Evolutionary conservation across 2,113 vertebrate genomes (phyloP).

Genomic region (Nanger granti): DNA sequence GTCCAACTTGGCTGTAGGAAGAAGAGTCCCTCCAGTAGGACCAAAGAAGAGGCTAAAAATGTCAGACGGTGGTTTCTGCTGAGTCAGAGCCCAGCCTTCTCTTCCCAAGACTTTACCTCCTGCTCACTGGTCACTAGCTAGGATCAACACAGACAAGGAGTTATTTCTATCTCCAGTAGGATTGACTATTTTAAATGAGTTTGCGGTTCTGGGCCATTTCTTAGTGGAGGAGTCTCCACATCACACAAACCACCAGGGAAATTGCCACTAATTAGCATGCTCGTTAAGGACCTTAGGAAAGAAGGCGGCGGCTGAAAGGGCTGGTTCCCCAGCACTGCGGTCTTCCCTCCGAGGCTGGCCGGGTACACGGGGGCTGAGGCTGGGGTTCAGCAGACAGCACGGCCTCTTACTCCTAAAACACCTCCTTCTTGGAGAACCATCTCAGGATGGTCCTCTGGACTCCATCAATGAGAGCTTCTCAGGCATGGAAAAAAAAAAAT

Average conservation of each 20-base stretch:
- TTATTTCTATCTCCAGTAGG: constrained; percentile 64
- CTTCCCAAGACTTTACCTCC: constrained; percentile 58
- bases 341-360: not conserved
- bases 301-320: not conserved
- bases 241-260: constrained; percentile 66
- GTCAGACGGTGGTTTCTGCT: constrained; percentile 48
- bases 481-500: not conserved
- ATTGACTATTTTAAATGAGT: constrained; percentile 60
- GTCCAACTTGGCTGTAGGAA: not conserved
- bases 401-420: not conserved
- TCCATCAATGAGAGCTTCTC: not conserved
- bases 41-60: constrained; percentile 44
- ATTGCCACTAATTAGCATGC: constrained; percentile 57
- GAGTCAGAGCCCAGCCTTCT: constrained; percentile 47
- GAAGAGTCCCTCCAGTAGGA: not conserved
- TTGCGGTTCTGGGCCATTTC: constrained; percentile 41
- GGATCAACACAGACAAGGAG: constrained; percentile 57
- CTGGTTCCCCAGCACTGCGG: not conserved
- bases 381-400: not conserved
- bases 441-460: not conserved
- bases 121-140: constrained; percentile 43
- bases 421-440: not conserved
- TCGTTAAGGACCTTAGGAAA: constrained; percentile 48
- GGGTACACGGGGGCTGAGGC: not conserved
- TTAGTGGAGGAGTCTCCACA: constrained; percentile 61